These are phyloP conservation scores for Myotis lucifugus DNA, from an alignment of 2,113 vertebrate species.

Conservation along the genomic window DNA sequence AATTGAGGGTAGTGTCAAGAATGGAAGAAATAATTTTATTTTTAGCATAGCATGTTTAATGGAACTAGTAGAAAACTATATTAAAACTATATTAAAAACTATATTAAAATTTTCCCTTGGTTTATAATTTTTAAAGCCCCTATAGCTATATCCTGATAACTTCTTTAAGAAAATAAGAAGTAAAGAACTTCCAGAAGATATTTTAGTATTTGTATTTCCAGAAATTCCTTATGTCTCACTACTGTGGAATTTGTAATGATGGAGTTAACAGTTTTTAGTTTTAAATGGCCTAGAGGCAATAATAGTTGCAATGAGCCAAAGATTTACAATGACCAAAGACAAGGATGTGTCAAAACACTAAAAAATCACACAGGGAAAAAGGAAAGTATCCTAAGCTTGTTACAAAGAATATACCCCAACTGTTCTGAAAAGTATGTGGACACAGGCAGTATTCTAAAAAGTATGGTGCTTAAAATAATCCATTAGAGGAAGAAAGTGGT, in stretches of 20 bases:
- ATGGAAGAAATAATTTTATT: neutral
- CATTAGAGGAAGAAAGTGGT: neutral
- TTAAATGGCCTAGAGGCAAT: neutral
- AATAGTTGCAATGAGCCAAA: neutral
- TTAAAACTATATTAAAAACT: constrained; percentile 18
- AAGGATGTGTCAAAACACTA: neutral
- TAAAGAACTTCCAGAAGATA: neutral
- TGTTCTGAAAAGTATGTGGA: neutral
- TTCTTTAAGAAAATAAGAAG: neutral
- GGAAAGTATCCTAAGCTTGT: neutral
- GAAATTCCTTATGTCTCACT: neutral
- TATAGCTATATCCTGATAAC: neutral
- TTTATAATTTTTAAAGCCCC: neutral
- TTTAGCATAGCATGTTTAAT: constrained; percentile 18
- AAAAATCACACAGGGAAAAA: neutral
- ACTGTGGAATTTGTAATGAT: neutral
- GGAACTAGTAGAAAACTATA: neutral
- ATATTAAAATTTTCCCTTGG: neutral
- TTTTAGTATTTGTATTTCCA: constrained; percentile 46
- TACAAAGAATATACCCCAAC: neutral
- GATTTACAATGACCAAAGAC: neutral
- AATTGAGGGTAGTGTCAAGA: neutral
- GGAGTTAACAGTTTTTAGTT: neutral
- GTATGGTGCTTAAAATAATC: neutral
- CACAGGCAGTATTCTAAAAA: neutral